A percentile compares a stretch with the other conserved stretches of the same genome.
phyloP scores from a whole-genome alignment of 2,888 invertebrate genomes.

The Melinaea marsaeus region DNA sequence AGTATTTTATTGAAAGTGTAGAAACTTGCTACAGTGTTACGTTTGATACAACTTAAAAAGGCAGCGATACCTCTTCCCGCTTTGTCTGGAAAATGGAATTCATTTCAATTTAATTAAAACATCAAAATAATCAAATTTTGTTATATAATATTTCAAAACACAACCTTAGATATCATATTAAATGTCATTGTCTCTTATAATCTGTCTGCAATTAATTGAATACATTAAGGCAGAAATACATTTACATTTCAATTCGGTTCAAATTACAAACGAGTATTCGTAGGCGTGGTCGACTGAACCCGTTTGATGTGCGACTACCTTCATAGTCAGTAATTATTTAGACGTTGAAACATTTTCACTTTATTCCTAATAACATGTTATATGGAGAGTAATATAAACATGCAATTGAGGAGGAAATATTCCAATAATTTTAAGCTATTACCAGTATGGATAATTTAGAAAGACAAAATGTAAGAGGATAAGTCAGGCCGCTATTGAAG shows the following conservation, averaged over 20 bases:
- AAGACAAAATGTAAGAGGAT: background rate
- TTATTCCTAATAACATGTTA: background rate
- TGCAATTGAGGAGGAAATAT: too few relatives aligned
- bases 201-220: slow-evolving; percentile 47
- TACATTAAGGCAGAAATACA: slow-evolving; percentile 52
- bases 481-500: background rate
- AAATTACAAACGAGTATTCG: slow-evolving; percentile 38
- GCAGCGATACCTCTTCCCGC: too few relatives aligned
- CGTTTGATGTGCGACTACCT: slow-evolving; percentile 7
- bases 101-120: background rate
- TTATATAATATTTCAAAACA: background rate
- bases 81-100: too few relatives aligned
- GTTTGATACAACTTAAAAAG: too few relatives aligned
- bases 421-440: background rate
- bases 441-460: background rate
- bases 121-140: background rate
- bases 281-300: slow-evolving; percentile 12
- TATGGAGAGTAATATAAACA: background rate
- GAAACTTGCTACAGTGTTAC: too few relatives aligned
- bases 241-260: slow-evolving; percentile 49
- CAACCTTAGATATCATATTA: slow-evolving; percentile 25
- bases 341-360: background rate
- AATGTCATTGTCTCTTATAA: slow-evolving; percentile 25
- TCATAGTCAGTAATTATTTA: slow-evolving; percentile 2
- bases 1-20: too few relatives aligned